A percentile compares a stretch with the other conserved stretches of the same genome.
Evolutionary conservation across 1,140 invertebrate genomes (phyloP).

Genomic region (Acromyrmex heyeri): DNA sequence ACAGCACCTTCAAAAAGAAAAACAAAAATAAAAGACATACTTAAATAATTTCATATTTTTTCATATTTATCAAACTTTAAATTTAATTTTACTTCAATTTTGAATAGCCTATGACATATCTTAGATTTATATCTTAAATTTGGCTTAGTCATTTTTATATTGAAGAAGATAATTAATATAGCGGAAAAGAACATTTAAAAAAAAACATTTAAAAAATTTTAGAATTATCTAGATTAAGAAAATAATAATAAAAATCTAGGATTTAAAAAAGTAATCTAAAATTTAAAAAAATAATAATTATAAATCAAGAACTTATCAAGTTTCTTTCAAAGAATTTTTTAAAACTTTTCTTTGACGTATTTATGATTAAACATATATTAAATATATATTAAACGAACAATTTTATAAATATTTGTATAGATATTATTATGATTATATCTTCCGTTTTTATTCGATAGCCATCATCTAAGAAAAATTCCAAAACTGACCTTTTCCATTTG

Average conservation of each 20-base stretch:
- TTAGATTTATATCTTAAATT: not conserved
- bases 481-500: conserved; percentile 82
- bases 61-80: not conserved
- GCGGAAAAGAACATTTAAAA: not conserved
- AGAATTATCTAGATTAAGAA: too few relatives aligned
- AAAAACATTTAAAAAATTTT: too few relatives aligned
- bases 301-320: too few relatives aligned
- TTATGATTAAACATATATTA: too few relatives aligned
- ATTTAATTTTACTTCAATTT: not conserved
- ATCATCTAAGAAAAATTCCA: not conserved
- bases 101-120: not conserved
- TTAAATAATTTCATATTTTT: not conserved
- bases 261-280: too few relatives aligned
- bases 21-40: not conserved
- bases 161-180: not conserved
- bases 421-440: not conserved
- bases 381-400: too few relatives aligned
- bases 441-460: not conserved
- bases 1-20: conserved; percentile 74
- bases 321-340: too few relatives aligned
- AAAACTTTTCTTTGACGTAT: too few relatives aligned
- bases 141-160: not conserved
- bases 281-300: too few relatives aligned
- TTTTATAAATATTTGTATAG: too few relatives aligned
- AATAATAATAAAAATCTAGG: too few relatives aligned